A percentile compares a stretch with the other conserved stretches of the same genome.
phyloP scores from a whole-genome alignment of 2,888 invertebrate species.

The Physocephala rufipes region DNA sequence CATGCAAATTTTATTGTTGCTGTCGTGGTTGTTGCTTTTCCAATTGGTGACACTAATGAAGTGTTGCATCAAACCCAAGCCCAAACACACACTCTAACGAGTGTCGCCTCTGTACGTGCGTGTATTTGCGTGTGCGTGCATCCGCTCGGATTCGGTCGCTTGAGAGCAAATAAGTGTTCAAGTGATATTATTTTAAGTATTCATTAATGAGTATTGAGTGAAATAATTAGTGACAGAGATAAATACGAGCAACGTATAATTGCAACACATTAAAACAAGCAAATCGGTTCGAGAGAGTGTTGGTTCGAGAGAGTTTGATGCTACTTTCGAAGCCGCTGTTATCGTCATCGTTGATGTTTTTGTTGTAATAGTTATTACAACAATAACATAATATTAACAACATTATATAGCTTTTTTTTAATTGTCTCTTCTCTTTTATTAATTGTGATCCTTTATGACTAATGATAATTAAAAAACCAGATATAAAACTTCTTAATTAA shows the following conservation, averaged over 20 bases:
- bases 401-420: too few relatives aligned
- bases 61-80: conserved; percentile 15
- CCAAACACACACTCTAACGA: background rate
- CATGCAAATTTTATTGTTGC: background rate
- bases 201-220: conserved; percentile 44
- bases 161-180: conserved; percentile 22
- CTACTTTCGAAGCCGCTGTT: too few relatives aligned
- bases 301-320: too few relatives aligned
- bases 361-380: background rate
- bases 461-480: too few relatives aligned
- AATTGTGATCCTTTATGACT: too few relatives aligned
- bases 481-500: too few relatives aligned
- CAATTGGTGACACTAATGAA: conserved; percentile 41
- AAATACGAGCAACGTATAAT: too few relatives aligned
- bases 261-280: too few relatives aligned
- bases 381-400: background rate
- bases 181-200: conserved; percentile 35
- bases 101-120: background rate
- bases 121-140: background rate
- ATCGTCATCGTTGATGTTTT: conserved; percentile 12
- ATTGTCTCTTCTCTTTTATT: too few relatives aligned
- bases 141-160: background rate
- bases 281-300: too few relatives aligned
- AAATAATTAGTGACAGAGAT: conserved; percentile 31
- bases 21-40: conserved; percentile 1